Conservation (phyloP, 2,888 invertebrate genomes). For the Clivina fossor region DNA sequence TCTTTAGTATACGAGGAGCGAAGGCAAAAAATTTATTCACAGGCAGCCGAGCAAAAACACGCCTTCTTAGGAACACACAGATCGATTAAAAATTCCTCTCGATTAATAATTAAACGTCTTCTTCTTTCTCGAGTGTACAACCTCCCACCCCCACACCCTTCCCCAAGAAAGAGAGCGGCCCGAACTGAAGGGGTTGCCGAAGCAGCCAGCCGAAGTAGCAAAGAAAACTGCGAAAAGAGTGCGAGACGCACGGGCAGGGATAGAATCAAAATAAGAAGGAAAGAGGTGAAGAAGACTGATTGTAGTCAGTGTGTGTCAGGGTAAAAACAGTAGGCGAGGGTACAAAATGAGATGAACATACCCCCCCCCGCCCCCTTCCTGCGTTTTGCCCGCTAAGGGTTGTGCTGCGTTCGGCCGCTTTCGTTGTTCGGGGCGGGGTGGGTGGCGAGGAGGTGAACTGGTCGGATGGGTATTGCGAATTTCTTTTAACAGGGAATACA, state of each 20-base stretch:
- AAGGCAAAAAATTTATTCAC: constrained; percentile 29
- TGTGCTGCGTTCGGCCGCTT: constrained; percentile 54
- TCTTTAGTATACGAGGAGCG: background rate
- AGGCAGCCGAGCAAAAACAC: constrained; percentile 38
- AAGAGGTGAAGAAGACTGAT: constrained; percentile 51
- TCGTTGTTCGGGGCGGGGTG: too few species aligned
- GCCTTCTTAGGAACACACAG: constrained; percentile 42
- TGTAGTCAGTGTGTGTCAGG: constrained; percentile 54
- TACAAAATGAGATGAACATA: background rate
- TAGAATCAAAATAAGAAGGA: constrained; percentile 36
- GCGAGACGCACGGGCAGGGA: constrained; percentile 36
- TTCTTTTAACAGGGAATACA: too few species aligned
- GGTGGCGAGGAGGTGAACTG: constrained; percentile 68
- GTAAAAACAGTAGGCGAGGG: constrained; percentile 60
- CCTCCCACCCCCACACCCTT: too few species aligned
- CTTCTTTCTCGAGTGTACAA: constrained; percentile 41
- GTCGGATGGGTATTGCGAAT: too few species aligned
- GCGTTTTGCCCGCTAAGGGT: background rate
- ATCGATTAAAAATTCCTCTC: constrained; percentile 46
- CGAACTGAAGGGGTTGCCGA: too few species aligned
- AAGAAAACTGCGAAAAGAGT: constrained; percentile 35
- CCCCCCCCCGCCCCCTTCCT: background rate
- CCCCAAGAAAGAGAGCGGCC: too few species aligned
- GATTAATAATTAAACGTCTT: constrained; percentile 46
- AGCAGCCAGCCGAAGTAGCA: constrained; percentile 24